phyloP scores from a whole-genome alignment of 2,888 invertebrate genomes.

The Lithophane semibrunnea region DNA sequence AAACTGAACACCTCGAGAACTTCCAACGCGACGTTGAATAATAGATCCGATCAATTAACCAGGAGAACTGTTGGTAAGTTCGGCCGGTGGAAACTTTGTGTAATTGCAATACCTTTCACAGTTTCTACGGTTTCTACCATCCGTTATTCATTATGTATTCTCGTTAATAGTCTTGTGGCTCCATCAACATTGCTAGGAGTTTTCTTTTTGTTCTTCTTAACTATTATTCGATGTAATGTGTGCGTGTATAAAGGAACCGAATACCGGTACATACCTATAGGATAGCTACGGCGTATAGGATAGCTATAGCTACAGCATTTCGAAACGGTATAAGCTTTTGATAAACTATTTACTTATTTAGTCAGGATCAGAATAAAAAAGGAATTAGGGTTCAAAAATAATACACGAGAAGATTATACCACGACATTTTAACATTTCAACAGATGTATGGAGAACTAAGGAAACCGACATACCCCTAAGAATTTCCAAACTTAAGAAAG shows the following conservation, averaged over 20 bases:
- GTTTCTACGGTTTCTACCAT: constrained; percentile 71
- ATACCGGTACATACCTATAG: no score
- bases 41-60: constrained; percentile 86
- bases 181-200: constrained; percentile 38
- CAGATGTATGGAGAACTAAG: neutral
- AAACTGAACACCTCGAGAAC: constrained; percentile 72
- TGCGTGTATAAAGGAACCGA: no score
- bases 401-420: neutral
- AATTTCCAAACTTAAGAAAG: neutral
- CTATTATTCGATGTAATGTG: neutral
- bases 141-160: constrained; percentile 75
- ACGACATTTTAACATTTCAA: neutral
- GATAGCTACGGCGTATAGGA: no score
- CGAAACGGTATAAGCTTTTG: no score
- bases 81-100: constrained; percentile 74
- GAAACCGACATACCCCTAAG: neutral
- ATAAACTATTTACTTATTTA: no score
- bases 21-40: constrained; percentile 79
- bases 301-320: no score
- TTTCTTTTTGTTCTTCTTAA: constrained; percentile 20
- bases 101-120: constrained; percentile 80
- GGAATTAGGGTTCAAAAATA: neutral
- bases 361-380: no score
- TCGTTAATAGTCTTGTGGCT: constrained; percentile 64
- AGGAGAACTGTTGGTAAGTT: constrained; percentile 73